Percentiles rank a stretch among this genome's conserved stretches.
Conservation (phyloP, 2,113 vertebrate genomes). For the Coturnix japonica region DNA sequence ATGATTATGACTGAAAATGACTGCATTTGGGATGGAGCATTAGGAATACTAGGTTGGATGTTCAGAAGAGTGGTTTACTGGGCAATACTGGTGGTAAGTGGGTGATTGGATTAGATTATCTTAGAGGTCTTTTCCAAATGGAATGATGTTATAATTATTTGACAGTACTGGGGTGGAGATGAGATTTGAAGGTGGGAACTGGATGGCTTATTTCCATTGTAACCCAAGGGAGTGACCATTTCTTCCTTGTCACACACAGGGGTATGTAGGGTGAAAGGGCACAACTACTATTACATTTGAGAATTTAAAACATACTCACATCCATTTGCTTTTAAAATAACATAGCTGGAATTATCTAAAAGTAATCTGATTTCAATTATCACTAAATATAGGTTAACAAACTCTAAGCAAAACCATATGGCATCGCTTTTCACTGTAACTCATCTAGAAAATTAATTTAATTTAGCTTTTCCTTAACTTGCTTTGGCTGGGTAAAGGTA, state of each 20-base stretch:
- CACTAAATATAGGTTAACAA: conserved; percentile 8
- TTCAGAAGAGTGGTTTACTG: too few relatives aligned
- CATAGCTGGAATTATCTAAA: neutral
- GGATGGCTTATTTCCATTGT: neutral
- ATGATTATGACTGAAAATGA: neutral
- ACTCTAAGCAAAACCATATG: conserved; percentile 1
- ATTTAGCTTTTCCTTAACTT: conserved; percentile 1
- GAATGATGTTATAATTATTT: too few relatives aligned
- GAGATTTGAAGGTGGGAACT: neutral
- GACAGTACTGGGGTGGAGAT: neutral
- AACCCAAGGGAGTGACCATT: neutral
- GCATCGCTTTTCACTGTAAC: neutral
- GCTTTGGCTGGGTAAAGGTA: neutral
- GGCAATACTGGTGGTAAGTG: too few relatives aligned
- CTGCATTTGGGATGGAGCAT: neutral
- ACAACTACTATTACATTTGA: neutral
- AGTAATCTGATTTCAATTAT: conserved; percentile 4
- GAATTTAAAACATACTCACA: neutral
- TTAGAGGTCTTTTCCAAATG: too few relatives aligned
- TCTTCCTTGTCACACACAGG: neutral
- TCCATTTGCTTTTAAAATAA: neutral
- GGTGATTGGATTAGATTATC: too few relatives aligned
- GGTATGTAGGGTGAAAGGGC: neutral
- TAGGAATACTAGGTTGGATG: too few relatives aligned
- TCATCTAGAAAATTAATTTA: neutral